phyloP scores from a whole-genome alignment of 2,797 vertebrate species.

The Acropternis orthonyx region DNA sequence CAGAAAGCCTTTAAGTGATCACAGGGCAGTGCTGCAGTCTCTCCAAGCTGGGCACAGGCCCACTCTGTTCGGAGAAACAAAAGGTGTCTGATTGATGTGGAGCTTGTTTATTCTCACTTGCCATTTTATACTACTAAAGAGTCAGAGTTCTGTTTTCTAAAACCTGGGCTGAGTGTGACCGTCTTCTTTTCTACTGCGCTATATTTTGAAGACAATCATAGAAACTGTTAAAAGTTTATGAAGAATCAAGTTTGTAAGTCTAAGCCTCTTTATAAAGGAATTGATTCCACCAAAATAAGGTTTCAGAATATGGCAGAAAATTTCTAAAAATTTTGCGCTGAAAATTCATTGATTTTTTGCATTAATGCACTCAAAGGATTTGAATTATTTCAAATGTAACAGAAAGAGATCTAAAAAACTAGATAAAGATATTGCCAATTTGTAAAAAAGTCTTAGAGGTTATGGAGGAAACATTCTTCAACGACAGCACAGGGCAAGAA shows the following conservation, averaged over 20 bases:
- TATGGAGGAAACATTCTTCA: neutral
- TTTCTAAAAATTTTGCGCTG: neutral
- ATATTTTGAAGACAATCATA: neutral
- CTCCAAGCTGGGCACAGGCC: neutral
- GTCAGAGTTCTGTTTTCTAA: neutral
- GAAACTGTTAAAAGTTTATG: neutral
- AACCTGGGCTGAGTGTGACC: neutral
- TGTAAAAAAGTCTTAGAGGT: neutral
- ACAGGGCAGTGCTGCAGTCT: neutral
- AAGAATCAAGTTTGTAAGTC: neutral
- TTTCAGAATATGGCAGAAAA: neutral
- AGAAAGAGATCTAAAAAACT: neutral
- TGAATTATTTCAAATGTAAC: neutral
- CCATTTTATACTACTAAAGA: neutral
- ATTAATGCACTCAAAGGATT: neutral
- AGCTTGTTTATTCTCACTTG: neutral
- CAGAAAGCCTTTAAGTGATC: neutral
- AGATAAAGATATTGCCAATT: neutral
- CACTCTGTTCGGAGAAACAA: accelerated
- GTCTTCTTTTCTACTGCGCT: neutral
- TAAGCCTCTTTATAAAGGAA: neutral
- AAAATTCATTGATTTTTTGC: neutral
- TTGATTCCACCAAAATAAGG: neutral
- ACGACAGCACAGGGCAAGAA: neutral
- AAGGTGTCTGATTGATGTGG: neutral